Percentiles rank a stretch among this genome's conserved stretches.
These are phyloP conservation scores for Ptychodera flava DNA, from an alignment of 35 echinoderm and acorn worm species.

Conservation along the genomic window DNA sequence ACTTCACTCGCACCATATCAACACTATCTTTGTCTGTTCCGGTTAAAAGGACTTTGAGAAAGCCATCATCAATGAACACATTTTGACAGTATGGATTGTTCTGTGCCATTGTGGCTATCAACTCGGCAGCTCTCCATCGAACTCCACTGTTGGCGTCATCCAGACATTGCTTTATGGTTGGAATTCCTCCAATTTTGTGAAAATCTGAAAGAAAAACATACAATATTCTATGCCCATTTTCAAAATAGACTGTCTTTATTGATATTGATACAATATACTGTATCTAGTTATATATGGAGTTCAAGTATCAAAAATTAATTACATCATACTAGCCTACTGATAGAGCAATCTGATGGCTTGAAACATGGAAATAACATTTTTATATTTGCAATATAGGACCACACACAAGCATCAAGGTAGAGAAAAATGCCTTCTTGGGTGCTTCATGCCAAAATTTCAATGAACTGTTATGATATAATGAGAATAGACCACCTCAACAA, in stretches of 20 bases:
- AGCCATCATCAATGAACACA: constrained; percentile 32
- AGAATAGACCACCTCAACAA: too few species aligned
- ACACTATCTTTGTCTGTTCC: constrained; percentile 58
- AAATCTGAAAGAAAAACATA: constrained; percentile 50
- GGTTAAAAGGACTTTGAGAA: constrained; percentile 42
- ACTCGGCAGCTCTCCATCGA: constrained; percentile 65
- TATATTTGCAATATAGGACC: too few species aligned
- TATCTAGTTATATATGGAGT: neutral
- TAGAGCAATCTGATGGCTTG: too few species aligned
- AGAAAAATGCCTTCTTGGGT: too few species aligned
- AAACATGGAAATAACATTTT: too few species aligned
- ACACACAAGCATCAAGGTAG: too few species aligned
- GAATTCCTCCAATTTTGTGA: constrained; percentile 67
- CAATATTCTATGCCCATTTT: neutral
- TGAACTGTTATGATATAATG: too few species aligned
- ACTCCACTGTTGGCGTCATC: constrained; percentile 68
- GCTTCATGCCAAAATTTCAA: too few species aligned
- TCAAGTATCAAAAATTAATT: too few species aligned
- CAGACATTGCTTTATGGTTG: constrained; percentile 34
- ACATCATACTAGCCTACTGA: too few species aligned
- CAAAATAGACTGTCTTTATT: neutral
- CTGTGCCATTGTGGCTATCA: constrained; percentile 61
- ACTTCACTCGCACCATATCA: constrained; percentile 53
- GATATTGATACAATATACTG: neutral
- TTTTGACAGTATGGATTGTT: constrained; percentile 71